phyloP scores from a whole-genome alignment of 2,888 invertebrate species.

The Onthophagus sagittarius region DNA sequence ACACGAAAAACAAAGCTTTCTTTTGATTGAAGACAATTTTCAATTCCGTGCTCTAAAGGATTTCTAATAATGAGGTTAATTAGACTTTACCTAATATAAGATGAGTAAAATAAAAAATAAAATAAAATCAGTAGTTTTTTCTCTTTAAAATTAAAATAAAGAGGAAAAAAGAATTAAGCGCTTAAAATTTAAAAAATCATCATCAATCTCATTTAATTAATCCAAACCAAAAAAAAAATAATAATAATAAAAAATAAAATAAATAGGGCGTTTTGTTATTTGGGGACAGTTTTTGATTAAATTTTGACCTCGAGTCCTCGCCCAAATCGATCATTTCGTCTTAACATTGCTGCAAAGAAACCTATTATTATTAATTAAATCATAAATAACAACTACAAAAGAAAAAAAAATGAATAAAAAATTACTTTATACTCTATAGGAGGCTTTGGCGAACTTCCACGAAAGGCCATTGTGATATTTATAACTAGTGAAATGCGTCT shows the following conservation, averaged over 20 bases:
- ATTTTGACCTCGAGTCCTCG: constrained; percentile 3
- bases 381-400: not conserved
- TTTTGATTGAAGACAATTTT: no score
- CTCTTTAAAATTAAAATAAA: no score
- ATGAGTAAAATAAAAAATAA: not conserved
- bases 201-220: not conserved
- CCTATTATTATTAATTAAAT: constrained; percentile 6
- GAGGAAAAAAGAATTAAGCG: not conserved
- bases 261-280: not conserved
- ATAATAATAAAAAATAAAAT: no score
- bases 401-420: constrained; percentile 8
- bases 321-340: not conserved
- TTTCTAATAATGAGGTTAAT: not conserved
- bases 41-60: not conserved
- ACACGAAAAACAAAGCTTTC: not conserved
- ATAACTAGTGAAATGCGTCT: constrained; percentile 18
- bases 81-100: not conserved
- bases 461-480: constrained; percentile 40
- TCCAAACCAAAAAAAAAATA: not conserved
- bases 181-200: not conserved
- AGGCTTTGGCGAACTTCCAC: constrained; percentile 33
- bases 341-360: not conserved
- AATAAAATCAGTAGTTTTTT: not conserved
- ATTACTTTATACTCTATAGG: constrained; percentile 18
- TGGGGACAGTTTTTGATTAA: not conserved